These are phyloP conservation scores for Hypselothyrea guttata DNA, from an alignment of 2,888 invertebrate genomes.

Conservation along the genomic window DNA sequence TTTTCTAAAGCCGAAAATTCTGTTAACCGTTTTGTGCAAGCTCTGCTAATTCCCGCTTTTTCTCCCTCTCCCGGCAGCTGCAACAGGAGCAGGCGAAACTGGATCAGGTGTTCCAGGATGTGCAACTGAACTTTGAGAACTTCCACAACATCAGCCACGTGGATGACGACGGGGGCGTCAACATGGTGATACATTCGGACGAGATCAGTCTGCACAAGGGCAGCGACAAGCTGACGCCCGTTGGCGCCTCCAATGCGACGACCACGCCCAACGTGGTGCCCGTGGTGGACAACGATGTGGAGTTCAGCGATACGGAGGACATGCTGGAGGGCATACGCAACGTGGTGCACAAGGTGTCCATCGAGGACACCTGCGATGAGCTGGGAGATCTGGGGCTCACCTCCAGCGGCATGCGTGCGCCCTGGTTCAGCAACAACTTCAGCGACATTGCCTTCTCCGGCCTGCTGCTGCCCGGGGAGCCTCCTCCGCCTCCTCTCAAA, in stretches of 20 bases:
- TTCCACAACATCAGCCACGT: conserved; percentile 65
- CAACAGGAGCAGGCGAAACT: conserved; percentile 67
- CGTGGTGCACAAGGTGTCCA: conserved; percentile 85
- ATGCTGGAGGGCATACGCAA: conserved; percentile 92
- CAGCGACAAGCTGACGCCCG: conserved; percentile 43
- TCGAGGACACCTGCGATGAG: conserved; percentile 81
- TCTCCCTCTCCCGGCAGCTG: conserved; percentile 22
- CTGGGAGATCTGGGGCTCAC: conserved; percentile 78
- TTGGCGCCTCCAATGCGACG: conserved; percentile 23
- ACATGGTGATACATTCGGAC: conserved; percentile 63
- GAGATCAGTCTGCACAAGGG: conserved; percentile 38
- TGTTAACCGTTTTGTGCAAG: too few relatives aligned
- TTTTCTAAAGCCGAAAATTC: too few relatives aligned
- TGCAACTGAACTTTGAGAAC: conserved; percentile 79
- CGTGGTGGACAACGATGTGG: conserved; percentile 83
- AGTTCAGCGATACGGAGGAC: conserved; percentile 93
- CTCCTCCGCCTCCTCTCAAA: conserved; percentile 35
- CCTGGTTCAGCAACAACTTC: conserved; percentile 78
- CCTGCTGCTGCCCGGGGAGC: conserved; percentile 61
- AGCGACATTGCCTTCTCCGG: conserved; percentile 69
- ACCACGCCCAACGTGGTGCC: conserved; percentile 32
- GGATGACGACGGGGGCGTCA: conserved; percentile 59
- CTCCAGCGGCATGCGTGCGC: conserved; percentile 66
- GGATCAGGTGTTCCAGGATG: conserved; percentile 78
- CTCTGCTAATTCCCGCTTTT: background rate